Evolutionary conservation across 2,888 invertebrate species (phyloP).

Genomic region (Germaria angustata): DNA sequence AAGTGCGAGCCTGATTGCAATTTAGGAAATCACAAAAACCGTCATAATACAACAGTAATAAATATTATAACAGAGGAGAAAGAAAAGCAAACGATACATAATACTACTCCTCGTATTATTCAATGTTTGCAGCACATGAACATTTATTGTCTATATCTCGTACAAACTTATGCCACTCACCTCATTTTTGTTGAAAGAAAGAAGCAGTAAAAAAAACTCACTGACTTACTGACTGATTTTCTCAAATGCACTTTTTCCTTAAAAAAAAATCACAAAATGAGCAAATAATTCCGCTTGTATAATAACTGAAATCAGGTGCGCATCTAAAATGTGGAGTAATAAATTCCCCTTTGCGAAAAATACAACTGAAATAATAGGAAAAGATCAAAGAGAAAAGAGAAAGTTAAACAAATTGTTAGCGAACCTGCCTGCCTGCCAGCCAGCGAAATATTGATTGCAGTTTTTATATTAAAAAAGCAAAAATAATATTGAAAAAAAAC

Average conservation of each 20-base stretch:
- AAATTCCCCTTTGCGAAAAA: background rate
- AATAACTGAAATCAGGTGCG: constrained; percentile 40
- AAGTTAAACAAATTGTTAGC: constrained; percentile 12
- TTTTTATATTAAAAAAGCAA: background rate
- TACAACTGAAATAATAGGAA: background rate
- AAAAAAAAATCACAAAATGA: constrained; percentile 11
- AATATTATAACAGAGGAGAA: constrained; percentile 9
- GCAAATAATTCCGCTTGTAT: constrained; percentile 56
- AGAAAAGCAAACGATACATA: constrained; percentile 26
- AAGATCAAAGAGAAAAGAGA: constrained; percentile 20
- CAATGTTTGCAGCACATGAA: constrained; percentile 31
- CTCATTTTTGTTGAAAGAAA: constrained; percentile 26
- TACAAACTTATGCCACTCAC: constrained; percentile 45
- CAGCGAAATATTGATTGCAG: constrained; percentile 22
- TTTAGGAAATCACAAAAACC: constrained; percentile 37
- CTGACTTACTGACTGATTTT: constrained; percentile 59
- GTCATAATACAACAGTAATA: constrained; percentile 16
- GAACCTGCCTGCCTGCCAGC: constrained; percentile 37
- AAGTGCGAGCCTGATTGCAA: constrained; percentile 21
- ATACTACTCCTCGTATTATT: constrained; percentile 14
- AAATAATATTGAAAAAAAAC: too few relatives aligned
- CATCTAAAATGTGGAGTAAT: background rate
- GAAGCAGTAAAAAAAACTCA: constrained; percentile 1
- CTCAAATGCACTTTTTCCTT: constrained; percentile 54
- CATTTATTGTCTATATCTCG: constrained; percentile 32